Evolutionary conservation across 53 echinoderm and acorn worm species (phyloP).

Genomic region (Mesocentrotus franciscanus): DNA sequence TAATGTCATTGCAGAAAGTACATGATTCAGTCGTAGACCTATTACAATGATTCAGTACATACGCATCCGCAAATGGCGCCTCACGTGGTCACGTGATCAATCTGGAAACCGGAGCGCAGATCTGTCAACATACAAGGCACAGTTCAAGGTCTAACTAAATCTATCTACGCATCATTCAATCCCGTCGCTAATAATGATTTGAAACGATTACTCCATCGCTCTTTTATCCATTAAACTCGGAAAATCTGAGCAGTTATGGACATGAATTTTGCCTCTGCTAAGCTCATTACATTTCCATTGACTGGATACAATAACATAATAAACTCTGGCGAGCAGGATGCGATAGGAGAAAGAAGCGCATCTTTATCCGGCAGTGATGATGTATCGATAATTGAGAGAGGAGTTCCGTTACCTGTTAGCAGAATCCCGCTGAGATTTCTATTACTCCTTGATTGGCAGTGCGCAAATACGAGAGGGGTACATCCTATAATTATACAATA

Average conservation of each 20-base stretch:
- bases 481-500: not conserved
- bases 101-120: not conserved
- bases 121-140: conserved; percentile 6
- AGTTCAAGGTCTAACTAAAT: conserved; percentile 11
- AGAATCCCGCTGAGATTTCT: conserved; percentile 55
- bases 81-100: not conserved
- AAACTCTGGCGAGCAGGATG: not conserved
- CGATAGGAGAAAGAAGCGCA: not conserved
- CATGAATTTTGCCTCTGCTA: not conserved
- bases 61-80: conserved; percentile 16
- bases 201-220: conserved; percentile 15
- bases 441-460: conserved; percentile 55
- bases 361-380: conserved; percentile 12
- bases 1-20: not conserved
- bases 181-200: not conserved
- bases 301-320: conserved; percentile 58
- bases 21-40: not conserved
- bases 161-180: not conserved
- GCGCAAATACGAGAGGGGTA: conserved; percentile 30
- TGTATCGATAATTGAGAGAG: conserved; percentile 54
- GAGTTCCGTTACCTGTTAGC: conserved; percentile 61
- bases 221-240: conserved; percentile 18
- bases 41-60: not conserved
- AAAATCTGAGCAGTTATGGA: conserved; percentile 14
- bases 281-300: conserved; percentile 56